Evolutionary conservation across 2,113 vertebrate genomes (phyloP), one percentile per base, ranked within the genome.

Genomic region (Pagrus major): DNA sequence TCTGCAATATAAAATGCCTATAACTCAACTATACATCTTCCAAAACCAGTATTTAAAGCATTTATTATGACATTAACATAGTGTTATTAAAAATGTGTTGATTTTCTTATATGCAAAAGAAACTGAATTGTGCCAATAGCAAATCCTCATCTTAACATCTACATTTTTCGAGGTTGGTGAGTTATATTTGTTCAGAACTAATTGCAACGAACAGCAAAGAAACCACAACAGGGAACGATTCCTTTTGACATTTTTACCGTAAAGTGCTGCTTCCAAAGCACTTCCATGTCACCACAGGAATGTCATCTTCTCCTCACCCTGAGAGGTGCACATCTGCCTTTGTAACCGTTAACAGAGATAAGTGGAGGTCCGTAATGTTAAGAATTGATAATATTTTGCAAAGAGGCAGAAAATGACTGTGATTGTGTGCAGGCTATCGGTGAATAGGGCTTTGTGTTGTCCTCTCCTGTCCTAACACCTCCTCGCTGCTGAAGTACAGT

Each of bases 381-480:
- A 80, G 80, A 86, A 88, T 86, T 87, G 84, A 84, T 84, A 73
- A 91, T 85, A 80, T 92, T 89, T 89, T 89, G 67, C 79, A 60
- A 85, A 82, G 75, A 86, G 85, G 64, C 66, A 42, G 80, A 77
- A 89, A 86, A 89, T 86, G 61, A 84, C 76, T 86, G 71, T 81
- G 72, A 85, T 88, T 88, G 84, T 88, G 72, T 52, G 72, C 31
- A 61, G 49, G 80, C 80, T 80, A 82, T 88, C 80, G 65, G 71
- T 86, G 86, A 85, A 91, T 86, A 49, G 77, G 41, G 61, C 72
- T 85, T 88, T 89, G 77, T 85, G 78, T 60, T 71, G 18, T 68
- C 23, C 49, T 82, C 54, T 68, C 69, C 81, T 2, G 39, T 85
- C 56, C 59, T 75, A 81, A 66, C 70, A 59, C 47, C 84, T 81